Percentiles rank a stretch among this genome's conserved stretches.
These are phyloP conservation scores for Empidonax traillii DNA, from an alignment of 2,113 vertebrate genomes.

Conservation along the genomic window DNA sequence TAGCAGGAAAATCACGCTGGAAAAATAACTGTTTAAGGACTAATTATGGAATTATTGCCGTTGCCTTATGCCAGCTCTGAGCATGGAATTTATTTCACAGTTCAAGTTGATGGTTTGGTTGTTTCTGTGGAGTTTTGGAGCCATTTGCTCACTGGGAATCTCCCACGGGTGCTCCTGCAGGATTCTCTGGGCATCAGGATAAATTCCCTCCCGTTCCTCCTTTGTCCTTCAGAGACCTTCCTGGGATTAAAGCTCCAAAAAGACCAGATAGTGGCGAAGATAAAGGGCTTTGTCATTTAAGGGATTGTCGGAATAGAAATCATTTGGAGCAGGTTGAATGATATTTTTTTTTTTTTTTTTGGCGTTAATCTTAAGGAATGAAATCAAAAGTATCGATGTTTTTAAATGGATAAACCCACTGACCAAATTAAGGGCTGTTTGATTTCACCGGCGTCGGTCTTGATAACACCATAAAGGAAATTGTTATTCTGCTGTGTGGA, in stretches of 20 bases:
- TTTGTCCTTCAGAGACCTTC: constrained; percentile 34
- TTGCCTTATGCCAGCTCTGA: neutral
- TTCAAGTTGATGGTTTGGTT: neutral
- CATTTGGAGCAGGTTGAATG: neutral
- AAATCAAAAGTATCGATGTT: neutral
- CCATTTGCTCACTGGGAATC: neutral
- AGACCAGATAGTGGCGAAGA: neutral
- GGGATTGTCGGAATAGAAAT: neutral
- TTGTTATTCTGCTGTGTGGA: neutral
- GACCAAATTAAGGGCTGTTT: neutral
- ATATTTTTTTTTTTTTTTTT: neutral
- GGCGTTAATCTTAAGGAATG: neutral
- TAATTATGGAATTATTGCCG: neutral
- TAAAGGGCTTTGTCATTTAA: constrained; percentile 13
- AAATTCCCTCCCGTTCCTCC: neutral
- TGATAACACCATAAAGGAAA: neutral
- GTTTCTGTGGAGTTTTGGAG: accelerated
- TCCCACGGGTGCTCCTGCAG: neutral
- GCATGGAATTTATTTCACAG: neutral
- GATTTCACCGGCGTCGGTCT: neutral
- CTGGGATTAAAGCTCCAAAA: neutral
- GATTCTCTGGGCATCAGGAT: neutral
- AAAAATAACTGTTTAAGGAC: neutral
- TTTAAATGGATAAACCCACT: neutral
- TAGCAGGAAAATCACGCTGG: neutral